Base-by-base conservation (phyloP, 1,140 invertebrate genomes). In the Dufourea novaeangliae region DNA sequence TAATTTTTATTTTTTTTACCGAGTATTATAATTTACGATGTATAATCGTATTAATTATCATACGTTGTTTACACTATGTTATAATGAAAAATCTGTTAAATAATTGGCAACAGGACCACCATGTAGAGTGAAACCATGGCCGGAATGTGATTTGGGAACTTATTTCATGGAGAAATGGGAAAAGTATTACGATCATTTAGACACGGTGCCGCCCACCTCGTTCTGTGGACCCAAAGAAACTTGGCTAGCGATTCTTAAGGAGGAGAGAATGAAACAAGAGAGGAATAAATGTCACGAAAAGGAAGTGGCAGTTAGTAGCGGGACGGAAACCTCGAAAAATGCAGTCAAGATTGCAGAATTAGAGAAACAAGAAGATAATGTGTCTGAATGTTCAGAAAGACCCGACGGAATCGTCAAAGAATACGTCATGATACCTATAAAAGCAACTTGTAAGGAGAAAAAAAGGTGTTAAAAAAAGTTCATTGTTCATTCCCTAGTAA, bases 71-170 rank as follows among this genome's bases (percentile, higher is more conserved):
- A n/a, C n/a, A n/a, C n/a, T n/a, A n/a, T n/a, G n/a, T n/a, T n/a
- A n/a, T n/a, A 46, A 46, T 20, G 5, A 57, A 12, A 29, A 14
- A 1, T 37, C 22, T 3, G 0, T 25, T 29, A 1, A 32, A n/a
- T n/a, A n/a, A 29, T 41, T 34, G 8, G 6, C 1, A 4, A 34
- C 34, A 78, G 77, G 25, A 34, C 14, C 57, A 3, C 89, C 92
- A 6, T 96, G 95, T 80, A 81, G 94, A 68, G 93, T 90, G 46
- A 87, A 93, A 67, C 95, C 95, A 0, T 93, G 94, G 75, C 95
- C 95, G 0, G 89, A 93, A 32, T 96, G 95, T 87, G 92, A 92
- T 6, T 93, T 94, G 17, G 93, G 91, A 2, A 46, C 22, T 5
- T 78, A 85, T 50, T 87, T 80, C 6, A 70, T 54, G n/a, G 12